A percentile compares a stretch with the other conserved stretches of the same genome.
phyloP scores from a whole-genome alignment of 2,888 invertebrate species.

The Synanthedon tipuliformis region DNA sequence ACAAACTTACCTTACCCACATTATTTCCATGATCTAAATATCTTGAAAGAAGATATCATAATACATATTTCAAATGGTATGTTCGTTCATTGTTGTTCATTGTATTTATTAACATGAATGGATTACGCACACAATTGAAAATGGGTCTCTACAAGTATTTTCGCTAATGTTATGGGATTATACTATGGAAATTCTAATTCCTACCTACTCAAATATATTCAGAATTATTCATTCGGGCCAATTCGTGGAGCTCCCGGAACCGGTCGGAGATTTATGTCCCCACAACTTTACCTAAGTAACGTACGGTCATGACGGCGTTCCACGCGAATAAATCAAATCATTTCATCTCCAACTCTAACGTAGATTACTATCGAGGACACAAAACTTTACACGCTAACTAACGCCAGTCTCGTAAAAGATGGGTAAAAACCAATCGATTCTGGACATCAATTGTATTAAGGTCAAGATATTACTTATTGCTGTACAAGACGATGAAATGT shows the following conservation, averaged over 20 bases:
- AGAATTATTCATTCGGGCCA: constrained; percentile 40
- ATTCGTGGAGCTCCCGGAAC: constrained; percentile 15
- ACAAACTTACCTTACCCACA: too few species aligned
- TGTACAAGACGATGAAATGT: too few species aligned
- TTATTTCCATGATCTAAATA: too few species aligned
- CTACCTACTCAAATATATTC: constrained; percentile 30
- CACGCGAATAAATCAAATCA: constrained; percentile 39
- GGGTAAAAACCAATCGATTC: too few species aligned
- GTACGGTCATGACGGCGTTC: constrained; percentile 31
- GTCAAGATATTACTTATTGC: too few species aligned
- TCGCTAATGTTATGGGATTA: constrained; percentile 6
- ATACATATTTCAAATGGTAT: too few species aligned
- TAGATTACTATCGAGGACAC: background rate
- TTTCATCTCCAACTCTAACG: constrained; percentile 3
- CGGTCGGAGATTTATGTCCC: constrained; percentile 46
- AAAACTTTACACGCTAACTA: background rate
- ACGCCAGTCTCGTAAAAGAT: too few species aligned
- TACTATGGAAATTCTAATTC: constrained; percentile 11
- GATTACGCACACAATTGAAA: background rate
- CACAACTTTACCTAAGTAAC: constrained; percentile 45
- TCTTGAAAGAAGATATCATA: too few species aligned
- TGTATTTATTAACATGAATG: too few species aligned
- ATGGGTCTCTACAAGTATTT: background rate
- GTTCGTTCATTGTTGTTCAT: too few species aligned
- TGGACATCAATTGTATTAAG: too few species aligned